These are phyloP conservation scores for Heliconius congener DNA, from an alignment of 1,140 invertebrate genomes.

Conservation along the genomic window DNA sequence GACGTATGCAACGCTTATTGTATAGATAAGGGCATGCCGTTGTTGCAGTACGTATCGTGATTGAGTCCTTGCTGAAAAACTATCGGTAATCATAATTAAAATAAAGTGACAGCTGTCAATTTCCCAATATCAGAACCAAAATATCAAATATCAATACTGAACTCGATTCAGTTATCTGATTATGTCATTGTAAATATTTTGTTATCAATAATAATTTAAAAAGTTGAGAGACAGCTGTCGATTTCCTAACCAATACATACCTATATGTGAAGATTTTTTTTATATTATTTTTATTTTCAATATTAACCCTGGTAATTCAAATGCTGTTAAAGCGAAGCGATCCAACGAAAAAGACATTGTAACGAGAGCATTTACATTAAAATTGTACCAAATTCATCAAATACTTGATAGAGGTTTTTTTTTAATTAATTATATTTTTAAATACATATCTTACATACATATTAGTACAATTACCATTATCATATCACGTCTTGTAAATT, in stretches of 20 bases:
- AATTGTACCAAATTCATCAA: conserved; percentile 70
- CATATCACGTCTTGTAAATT: conserved; percentile 80
- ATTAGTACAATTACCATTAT: conserved; percentile 77
- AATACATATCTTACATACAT: conserved; percentile 68
- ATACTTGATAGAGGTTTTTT: conserved; percentile 55
- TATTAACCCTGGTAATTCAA: conserved; percentile 38
- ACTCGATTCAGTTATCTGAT: too few relatives aligned
- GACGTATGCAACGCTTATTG: conserved; percentile 81
- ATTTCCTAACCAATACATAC: too few relatives aligned
- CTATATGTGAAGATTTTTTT: neutral
- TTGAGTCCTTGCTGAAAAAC: conserved; percentile 54
- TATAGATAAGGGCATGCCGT: conserved; percentile 77
- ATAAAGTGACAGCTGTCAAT: neutral
- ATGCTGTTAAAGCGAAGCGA: conserved; percentile 62
- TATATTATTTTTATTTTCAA: conserved; percentile 38
- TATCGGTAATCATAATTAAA: neutral
- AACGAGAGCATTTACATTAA: conserved; percentile 74
- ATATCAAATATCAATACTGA: too few relatives aligned
- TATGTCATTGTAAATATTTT: too few relatives aligned
- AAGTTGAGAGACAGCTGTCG: too few relatives aligned
- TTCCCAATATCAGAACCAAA: too few relatives aligned
- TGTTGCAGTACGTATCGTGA: conserved; percentile 81
- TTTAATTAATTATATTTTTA: conserved; percentile 61
- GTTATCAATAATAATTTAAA: too few relatives aligned
- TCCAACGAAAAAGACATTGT: conserved; percentile 77